Evolutionary conservation across 2,113 vertebrate genomes (phyloP).

Genomic region (Clarias gariepinus): DNA sequence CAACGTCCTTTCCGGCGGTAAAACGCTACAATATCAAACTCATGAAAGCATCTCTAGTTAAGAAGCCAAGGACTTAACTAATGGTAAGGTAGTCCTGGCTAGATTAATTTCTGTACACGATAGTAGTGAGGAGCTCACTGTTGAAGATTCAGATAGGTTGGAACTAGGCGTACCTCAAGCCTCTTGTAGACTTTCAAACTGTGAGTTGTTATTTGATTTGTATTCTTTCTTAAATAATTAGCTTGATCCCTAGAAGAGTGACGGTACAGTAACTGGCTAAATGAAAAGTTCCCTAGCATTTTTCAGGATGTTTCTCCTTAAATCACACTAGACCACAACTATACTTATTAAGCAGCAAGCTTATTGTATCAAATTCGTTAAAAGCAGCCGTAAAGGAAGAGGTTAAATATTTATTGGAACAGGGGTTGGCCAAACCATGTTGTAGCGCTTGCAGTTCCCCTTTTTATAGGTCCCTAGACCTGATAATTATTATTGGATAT

Average conservation of each 20-base stretch:
- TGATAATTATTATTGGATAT: not conserved
- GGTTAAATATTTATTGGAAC: constrained; percentile 11
- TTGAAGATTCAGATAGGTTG: not conserved
- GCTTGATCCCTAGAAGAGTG: not conserved
- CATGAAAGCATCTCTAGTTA: not conserved
- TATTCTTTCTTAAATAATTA: not conserved
- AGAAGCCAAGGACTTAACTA: not conserved
- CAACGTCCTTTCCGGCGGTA: too few relatives aligned
- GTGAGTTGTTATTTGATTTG: not conserved
- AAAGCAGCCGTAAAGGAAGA: not conserved
- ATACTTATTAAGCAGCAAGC: not conserved
- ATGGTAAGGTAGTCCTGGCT: not conserved
- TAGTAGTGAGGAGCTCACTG: not conserved
- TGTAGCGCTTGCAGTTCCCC: constrained; percentile 21
- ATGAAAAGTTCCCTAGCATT: not conserved
- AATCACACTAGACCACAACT: not conserved
- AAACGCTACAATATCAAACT: too few relatives aligned
- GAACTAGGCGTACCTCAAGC: not conserved
- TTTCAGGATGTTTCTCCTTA: not conserved
- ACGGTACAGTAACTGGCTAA: not conserved
- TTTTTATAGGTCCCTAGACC: constrained; percentile 14
- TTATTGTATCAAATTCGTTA: constrained; percentile 9
- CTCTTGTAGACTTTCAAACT: not conserved
- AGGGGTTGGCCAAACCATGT: not conserved
- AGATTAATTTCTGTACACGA: not conserved